Conservation (phyloP, 2,113 vertebrate species). For the Jacana jacana region DNA sequence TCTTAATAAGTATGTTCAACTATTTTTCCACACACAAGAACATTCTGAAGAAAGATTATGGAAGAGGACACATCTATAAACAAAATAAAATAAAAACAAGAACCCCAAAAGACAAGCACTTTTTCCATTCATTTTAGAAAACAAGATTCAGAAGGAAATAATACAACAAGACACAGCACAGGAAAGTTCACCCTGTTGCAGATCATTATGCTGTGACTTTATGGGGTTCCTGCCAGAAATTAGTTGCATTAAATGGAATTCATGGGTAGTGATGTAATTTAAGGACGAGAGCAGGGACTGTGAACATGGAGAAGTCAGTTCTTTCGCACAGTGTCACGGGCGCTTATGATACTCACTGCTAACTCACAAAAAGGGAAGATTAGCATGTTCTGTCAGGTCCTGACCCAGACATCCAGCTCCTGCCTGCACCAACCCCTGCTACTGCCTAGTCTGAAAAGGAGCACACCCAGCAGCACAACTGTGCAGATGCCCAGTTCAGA, state of each 20-base stretch:
- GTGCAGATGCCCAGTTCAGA: not conserved
- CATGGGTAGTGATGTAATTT: not conserved
- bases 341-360: not conserved
- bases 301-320: not conserved
- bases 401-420: not conserved
- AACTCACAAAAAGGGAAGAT: not conserved
- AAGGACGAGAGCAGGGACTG: not conserved
- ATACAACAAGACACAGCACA: not conserved
- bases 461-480: not conserved
- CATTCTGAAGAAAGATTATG: constrained; percentile 3
- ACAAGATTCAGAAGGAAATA: not conserved
- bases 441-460: not conserved
- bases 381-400: not conserved
- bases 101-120: not conserved
- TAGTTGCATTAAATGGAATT: not conserved
- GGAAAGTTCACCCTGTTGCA: not conserved
- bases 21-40: constrained; percentile 30
- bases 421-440: not conserved
- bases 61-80: not conserved
- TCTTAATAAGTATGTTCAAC: constrained; percentile 42
- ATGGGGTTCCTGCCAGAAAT: not conserved
- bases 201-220: not conserved
- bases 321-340: not conserved
- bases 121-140: constrained; percentile 7
- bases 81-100: constrained; percentile 20